Percentiles rank a stretch among this genome's conserved stretches.
phyloP scores from a whole-genome alignment of 2,113 vertebrate genomes.

The Oreotragus oreotragus region DNA sequence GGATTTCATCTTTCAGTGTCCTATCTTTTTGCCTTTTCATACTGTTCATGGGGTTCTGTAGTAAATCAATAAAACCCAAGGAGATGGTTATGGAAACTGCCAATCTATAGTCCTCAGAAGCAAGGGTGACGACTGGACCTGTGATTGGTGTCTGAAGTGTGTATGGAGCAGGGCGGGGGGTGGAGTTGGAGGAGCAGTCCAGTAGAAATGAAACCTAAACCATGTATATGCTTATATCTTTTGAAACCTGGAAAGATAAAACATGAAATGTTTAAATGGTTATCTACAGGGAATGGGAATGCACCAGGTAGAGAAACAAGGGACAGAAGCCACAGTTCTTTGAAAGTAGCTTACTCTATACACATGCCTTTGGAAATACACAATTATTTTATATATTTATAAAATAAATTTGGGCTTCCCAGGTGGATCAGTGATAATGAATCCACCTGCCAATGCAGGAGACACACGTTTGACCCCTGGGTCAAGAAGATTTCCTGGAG shows the following conservation, averaged over 20 bases:
- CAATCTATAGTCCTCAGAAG: not conserved
- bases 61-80: not conserved
- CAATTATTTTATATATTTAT: not conserved
- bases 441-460: not conserved
- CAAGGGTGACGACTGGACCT: not conserved
- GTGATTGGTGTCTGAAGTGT: not conserved
- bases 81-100: not conserved
- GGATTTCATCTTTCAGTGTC: not conserved
- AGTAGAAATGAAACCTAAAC: not conserved
- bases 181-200: not conserved
- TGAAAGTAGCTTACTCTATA: not conserved
- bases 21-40: not conserved
- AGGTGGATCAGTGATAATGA: not conserved
- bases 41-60: not conserved
- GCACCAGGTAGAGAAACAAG: not conserved
- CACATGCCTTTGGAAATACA: not conserved
- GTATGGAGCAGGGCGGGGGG: fast-evolving
- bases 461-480: not conserved
- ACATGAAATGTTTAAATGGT: not conserved
- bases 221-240: not conserved
- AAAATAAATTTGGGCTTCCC: not conserved
- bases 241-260: not conserved
- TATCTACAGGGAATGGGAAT: not conserved
- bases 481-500: not conserved
- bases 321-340: not conserved